phyloP scores from a whole-genome alignment of 2,888 invertebrate species.

The Thymelicus sylvestris region DNA sequence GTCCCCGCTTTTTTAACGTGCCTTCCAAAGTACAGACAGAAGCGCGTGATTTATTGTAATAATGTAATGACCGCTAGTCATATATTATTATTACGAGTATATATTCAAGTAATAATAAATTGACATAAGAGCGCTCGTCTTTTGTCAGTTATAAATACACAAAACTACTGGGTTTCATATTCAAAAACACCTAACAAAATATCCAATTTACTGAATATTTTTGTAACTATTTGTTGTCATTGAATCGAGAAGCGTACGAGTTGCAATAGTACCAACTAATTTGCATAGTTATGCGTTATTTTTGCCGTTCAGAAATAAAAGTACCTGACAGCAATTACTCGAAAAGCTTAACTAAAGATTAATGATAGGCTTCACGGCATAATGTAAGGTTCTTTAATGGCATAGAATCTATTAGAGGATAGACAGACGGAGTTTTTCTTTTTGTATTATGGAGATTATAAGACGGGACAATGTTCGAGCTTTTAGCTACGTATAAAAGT shows the following conservation, averaged over 20 bases:
- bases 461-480: neutral
- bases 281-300: constrained; percentile 38
- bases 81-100: too few species aligned
- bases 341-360: constrained; percentile 24
- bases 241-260: constrained; percentile 5
- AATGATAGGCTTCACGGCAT: constrained; percentile 23
- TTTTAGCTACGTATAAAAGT: neutral
- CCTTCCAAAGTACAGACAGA: too few species aligned
- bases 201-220: neutral
- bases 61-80: too few species aligned
- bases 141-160: too few species aligned
- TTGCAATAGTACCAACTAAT: constrained; percentile 21
- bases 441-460: constrained; percentile 9
- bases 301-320: constrained; percentile 38
- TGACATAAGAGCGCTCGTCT: too few species aligned
- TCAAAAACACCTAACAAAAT: too few species aligned
- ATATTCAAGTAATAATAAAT: too few species aligned
- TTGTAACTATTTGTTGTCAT: neutral
- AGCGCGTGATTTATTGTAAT: too few species aligned
- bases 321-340: constrained; percentile 26
- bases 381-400: constrained; percentile 19
- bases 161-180: too few species aligned
- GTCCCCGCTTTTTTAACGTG: too few species aligned
- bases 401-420: constrained; percentile 16
- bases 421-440: constrained; percentile 3